Base-by-base conservation (phyloP, 2,888 invertebrate genomes). In the Ectobius pallidus region DNA sequence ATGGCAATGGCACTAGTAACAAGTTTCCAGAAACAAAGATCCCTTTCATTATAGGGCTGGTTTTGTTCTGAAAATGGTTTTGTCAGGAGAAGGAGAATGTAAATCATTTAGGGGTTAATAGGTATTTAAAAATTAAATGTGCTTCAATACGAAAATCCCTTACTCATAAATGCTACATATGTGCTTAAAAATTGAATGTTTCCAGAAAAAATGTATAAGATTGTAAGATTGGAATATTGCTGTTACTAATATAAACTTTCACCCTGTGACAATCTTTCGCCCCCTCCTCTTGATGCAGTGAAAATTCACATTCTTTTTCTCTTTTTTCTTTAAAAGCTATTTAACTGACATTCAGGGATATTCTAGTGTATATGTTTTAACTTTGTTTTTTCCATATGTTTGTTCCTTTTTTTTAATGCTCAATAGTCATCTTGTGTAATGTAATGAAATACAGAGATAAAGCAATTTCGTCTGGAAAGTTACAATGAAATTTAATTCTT, bases 291-390 rank as follows among this genome's bases (percentile, higher is more conserved):
- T 52, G 52, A 25, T 25, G 22, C 25, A 25, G 14, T 52, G 52
- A 25, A 52, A 52, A 22, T 52, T 25, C 20, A 22, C 52, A 25
- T 52, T 52, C 9, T 34, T 32, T 20, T 62, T 62, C 34, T 62
- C 49, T 22, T 63, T 63, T 63, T 42, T n/a, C 34, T 27, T 58
- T 22, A 58, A 25, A 22, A 62, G 25, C 25, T 42, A 42, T 20
- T 16, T 63, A 63, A 52, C 52, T 52, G 52, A 52, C 18, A 63
- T 63, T 63, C 63, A 63, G 63, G 63, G 63, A 63, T 39, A 39
- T 52, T 63, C 22, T 63, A 63, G 63, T 63, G 63, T 63, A 39
- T 32, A 42, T 63, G 63, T 63, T 42, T 20, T 63, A 34, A 39
- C 42, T 63, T 61, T 61, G n/a, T n/a, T n/a, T n/a, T n/a, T n/a